phyloP scores from a whole-genome alignment of 2,113 vertebrate species.

The Colistium nudipinnis region DNA sequence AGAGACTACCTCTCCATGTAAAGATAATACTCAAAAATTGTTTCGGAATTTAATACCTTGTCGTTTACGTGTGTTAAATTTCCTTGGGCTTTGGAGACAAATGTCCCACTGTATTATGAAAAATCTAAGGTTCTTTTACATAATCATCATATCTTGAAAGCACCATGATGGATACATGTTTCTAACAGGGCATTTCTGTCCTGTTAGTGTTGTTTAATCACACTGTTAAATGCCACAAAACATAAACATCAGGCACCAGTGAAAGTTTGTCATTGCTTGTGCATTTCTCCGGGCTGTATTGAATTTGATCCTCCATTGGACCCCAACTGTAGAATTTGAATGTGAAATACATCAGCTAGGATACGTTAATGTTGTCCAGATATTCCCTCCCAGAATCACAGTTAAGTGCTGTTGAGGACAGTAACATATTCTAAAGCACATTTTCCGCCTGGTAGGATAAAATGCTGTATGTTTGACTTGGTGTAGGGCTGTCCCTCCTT shows the following conservation, averaged over 20 bases:
- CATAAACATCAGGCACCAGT: slow-evolving; percentile 11
- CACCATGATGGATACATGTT: neutral
- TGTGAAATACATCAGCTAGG: slow-evolving; percentile 6
- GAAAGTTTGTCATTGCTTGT: slow-evolving; percentile 6
- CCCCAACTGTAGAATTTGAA: slow-evolving; percentile 20
- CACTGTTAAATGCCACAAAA: slow-evolving; percentile 27
- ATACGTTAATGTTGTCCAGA: neutral
- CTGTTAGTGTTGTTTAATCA: neutral
- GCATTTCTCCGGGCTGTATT: slow-evolving; percentile 4
- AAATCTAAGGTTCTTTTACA: neutral
- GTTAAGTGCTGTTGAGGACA: too few relatives aligned
- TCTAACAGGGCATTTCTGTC: slow-evolving; percentile 1
- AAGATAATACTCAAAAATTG: slow-evolving; percentile 35
- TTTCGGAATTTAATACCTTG: slow-evolving; percentile 16
- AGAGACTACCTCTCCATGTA: slow-evolving; percentile 11
- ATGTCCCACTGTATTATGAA: neutral
- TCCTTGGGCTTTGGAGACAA: slow-evolving; percentile 15
- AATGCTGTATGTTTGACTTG: neutral
- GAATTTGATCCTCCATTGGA: slow-evolving; percentile 7
- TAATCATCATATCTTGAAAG: neutral
- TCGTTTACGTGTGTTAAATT: slow-evolving; percentile 11
- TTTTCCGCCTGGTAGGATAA: neutral
- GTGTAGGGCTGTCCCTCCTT: neutral
- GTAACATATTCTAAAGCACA: neutral
- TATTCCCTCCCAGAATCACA: neutral